Base-by-base conservation (phyloP, 1,140 invertebrate genomes). In the Plodia interpunctella region DNA sequence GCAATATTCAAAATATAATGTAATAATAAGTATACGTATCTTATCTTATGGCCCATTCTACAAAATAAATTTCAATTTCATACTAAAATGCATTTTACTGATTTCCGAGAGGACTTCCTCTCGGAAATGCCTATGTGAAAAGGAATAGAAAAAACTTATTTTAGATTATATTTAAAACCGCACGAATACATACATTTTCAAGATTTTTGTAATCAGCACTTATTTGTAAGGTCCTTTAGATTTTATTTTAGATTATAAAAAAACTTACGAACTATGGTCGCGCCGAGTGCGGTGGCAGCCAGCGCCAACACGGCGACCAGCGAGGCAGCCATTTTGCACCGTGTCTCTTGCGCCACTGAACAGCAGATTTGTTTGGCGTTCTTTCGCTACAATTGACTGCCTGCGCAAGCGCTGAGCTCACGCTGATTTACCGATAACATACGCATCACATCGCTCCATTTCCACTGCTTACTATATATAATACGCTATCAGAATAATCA, bases 281-380 rank as follows among this genome's bases (percentile, higher is more conserved):
- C 86, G 11, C 83, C 86, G 28, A 88, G 75, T 21, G 74, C 86
- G 17, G 82, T 81, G 25, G 74, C 78, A 53, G 76, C 83, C 6
- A 88, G 80, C 60, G 79, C 67, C 0, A 72, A 67, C 62, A 84
- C 74, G 9, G 78, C 67, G 72, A 80, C 78, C 78, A 70, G 80
- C 68, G 80, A 75, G 49, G 80, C 83, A 58, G 73, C 86, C 86
- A 88, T 88, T 70, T 61, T 62, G 55, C 57, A 64, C 68, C 60
- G 77, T 78, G 78, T 74, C 78, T 78, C 69, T 64, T 74, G 72
- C 74, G 80, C 83, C 79, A 87, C 82, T 88, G 78, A 81, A 62
- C 66, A 68, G 49, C 71, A 73, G 72, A 75, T 83, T 83, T 72
- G 78, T 83, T 83, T 72, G 76, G 76, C 68, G 74, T 76, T 87